Evolutionary conservation across 1,140 invertebrate species (phyloP), one percentile per base, ranked within the genome.

Genomic region (Coboldia fuscipes): DNA sequence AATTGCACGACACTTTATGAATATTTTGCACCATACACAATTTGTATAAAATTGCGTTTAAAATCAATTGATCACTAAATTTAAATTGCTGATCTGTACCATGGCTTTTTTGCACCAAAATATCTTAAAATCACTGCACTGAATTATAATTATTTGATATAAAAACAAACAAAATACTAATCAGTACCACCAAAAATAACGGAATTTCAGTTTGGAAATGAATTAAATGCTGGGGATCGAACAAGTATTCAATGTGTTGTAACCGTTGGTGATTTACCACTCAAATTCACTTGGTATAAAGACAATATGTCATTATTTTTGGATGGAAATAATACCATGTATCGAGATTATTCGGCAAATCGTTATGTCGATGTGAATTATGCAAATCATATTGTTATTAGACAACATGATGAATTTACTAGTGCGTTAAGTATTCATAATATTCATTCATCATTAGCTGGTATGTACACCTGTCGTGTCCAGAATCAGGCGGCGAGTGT

Each of bases 251-350:
- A 65, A 40, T 79, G 75, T 51, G 62, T 66, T 32, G 62, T 78
- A 29, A 56, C 64, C 38, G 72, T 75, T 45, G 76, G 76, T 21
- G 75, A 76, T 51, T 51, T 65, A 37, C 73, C 73, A 20, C 57
- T 75, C 35, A 58, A 60, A 42, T 71, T 80, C 45, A 60, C 58
- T 33, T 79, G 75, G 75, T 59, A 66, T n/a, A 75, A 75, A 61
- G 69, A 75, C 56, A 66, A 64, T 42, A 49, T 54, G 43, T 51
- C 55, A 33, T 37, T 52, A 42, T 41, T 42, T 37, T 15, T 41
- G 38, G n/a, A n/a, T n/a, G n/a, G n/a, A n/a, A 29, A 13, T 29
- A 13, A 29, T 13, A 23, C 22, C 22, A 23, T 23, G 6, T 7
- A 28, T 7, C 7, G 13, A 9, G 27, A n/a, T n/a, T n/a, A n/a